These are phyloP conservation scores for Huso huso DNA, from an alignment of 2,797 vertebrate genomes.

Conservation along the genomic window DNA sequence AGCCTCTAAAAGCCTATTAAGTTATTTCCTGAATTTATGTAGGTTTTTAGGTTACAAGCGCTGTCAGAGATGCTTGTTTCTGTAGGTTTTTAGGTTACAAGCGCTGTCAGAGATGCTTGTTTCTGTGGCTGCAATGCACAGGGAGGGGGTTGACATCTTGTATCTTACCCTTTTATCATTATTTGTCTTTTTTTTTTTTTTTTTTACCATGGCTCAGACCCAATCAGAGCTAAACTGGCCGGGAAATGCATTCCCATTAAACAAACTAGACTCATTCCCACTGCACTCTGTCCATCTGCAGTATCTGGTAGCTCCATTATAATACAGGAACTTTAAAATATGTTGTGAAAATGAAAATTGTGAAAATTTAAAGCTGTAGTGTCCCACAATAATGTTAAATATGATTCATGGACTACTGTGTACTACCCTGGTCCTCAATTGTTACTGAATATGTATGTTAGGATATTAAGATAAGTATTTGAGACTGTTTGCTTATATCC, in stretches of 20 bases:
- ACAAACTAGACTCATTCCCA: neutral
- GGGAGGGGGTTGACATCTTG: conserved; percentile 14
- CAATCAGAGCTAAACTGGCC: conserved; percentile 7
- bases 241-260: conserved; percentile 13
- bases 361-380: too few species aligned
- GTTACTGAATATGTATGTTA: too few species aligned
- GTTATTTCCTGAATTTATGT: conserved; percentile 25
- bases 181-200: too few species aligned
- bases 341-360: too few species aligned
- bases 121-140: conserved; percentile 19
- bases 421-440: too few species aligned
- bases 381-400: too few species aligned
- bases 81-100: conserved; percentile 26
- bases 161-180: conserved; percentile 11
- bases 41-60: conserved; percentile 24
- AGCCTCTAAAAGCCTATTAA: conserved; percentile 26
- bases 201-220: conserved; percentile 12
- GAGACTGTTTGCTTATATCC: too few species aligned
- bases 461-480: too few species aligned
- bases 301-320: too few species aligned
- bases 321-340: too few species aligned
- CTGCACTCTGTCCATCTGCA: neutral
- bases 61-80: conserved; percentile 19
- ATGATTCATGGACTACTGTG: too few species aligned
- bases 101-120: conserved; percentile 18